Conservation (phyloP, 2,888 invertebrate genomes). For the Beris morrisii region DNA sequence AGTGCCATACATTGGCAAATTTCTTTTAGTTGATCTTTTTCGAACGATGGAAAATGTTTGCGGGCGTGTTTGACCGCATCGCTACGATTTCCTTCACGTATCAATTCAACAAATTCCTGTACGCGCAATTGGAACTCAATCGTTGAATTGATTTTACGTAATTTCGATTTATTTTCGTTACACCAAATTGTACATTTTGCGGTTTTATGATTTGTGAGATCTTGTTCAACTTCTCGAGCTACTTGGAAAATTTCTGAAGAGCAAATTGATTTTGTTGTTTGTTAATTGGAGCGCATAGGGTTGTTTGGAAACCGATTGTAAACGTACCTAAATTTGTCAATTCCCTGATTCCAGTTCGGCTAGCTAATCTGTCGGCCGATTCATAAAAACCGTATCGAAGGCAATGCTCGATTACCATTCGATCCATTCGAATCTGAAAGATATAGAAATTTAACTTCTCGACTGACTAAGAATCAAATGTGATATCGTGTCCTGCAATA, state of each 20-base stretch:
- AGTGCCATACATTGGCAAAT: slow-evolving; percentile 96
- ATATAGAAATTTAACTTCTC: neutral
- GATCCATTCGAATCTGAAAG: slow-evolving; percentile 71
- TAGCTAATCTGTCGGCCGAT: slow-evolving; percentile 85
- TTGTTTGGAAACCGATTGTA: neutral
- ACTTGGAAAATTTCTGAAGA: slow-evolving; percentile 77
- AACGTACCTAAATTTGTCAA: slow-evolving; percentile 84
- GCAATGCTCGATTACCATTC: slow-evolving; percentile 97
- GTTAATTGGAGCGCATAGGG: neutral
- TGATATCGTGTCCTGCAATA: too few relatives aligned
- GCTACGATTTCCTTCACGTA: slow-evolving; percentile 80
- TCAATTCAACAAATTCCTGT: slow-evolving; percentile 92
- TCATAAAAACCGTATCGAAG: slow-evolving; percentile 93
- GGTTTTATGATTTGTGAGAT: slow-evolving; percentile 79
- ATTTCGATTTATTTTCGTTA: slow-evolving; percentile 92
- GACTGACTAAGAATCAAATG: too few relatives aligned
- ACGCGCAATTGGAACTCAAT: slow-evolving; percentile 87
- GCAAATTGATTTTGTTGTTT: slow-evolving; percentile 18
- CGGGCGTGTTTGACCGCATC: slow-evolving; percentile 95
- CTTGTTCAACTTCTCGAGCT: slow-evolving; percentile 84
- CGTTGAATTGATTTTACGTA: slow-evolving; percentile 89
- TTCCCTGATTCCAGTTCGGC: slow-evolving; percentile 77
- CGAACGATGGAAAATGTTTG: slow-evolving; percentile 85
- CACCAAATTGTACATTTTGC: slow-evolving; percentile 92
- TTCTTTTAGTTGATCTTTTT: slow-evolving; percentile 82